Base-by-base conservation (phyloP, 2,888 invertebrate species). In the Cecidostiba fungosa region DNA sequence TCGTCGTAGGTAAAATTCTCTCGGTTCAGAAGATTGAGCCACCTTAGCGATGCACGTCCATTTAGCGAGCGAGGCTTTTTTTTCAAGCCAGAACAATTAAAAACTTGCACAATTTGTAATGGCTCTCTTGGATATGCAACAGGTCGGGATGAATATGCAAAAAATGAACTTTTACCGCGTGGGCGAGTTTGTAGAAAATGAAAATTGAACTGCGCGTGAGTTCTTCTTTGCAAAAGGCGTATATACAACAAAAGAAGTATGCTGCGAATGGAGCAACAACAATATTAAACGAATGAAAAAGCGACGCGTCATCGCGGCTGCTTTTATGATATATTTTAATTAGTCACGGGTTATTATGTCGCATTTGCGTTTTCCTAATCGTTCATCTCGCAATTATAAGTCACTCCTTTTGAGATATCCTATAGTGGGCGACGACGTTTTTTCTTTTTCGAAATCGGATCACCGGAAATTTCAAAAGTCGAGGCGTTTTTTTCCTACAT, bases 281-380 rank as follows among this genome's bases (percentile, higher is more conserved):
- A 12, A 12, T 26, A 26, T 26, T 8, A 59, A 23, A 62, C 19
- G n/a, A n/a, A n/a, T n/a, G n/a, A n/a, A n/a, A n/a, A 66, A 66
- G 66, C 66, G 14, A 26, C 29, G 12, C 23, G 29, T 66, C 66
- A 66, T 66, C 29, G 66, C 66, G 66, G 10, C 14, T 10, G n/a
- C 29, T 26, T 66, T 3, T 50, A 59, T 54, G 23, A 59, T n/a
- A 14, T 26, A 66, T 66, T 66, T 10, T 66, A 66, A 66, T 66
- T 66, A 66, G 66, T 66, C 29, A 66, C 66, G 66, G 26, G 23
- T 12, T 14, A 43, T 12, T 1, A 1, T 12, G 3, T 0, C 26
- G 26, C 62, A 26, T 26, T 2, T 0, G 70, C 12, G 43, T 73
- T 43, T 73, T 43, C 73, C 73, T 73, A 73, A 73, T 43, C 73